Evolutionary conservation across 2,888 invertebrate species (phyloP).

Genomic region (Agriopis aurantiaria): DNA sequence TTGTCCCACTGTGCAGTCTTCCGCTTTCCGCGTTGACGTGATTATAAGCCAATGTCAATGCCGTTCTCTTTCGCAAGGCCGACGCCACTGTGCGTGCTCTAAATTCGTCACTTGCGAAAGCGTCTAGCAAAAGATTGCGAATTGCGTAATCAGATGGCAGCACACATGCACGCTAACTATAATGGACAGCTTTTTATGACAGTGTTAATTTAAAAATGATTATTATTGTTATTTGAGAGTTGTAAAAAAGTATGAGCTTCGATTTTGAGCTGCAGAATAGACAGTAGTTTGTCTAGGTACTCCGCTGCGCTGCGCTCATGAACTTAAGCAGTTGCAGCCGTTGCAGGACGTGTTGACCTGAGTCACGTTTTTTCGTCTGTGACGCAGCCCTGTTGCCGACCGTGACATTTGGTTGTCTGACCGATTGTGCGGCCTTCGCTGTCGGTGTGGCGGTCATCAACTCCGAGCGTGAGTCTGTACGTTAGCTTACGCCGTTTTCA

Average conservation of each 20-base stretch:
- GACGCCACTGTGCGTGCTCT: slow-evolving; percentile 53
- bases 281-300: background rate
- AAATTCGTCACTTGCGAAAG: slow-evolving; percentile 57
- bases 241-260: background rate
- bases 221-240: too few relatives aligned
- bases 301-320: background rate
- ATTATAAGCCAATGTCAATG: slow-evolving; percentile 78
- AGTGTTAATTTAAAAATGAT: background rate
- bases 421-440: slow-evolving; percentile 84
- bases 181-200: background rate
- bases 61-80: slow-evolving; percentile 72
- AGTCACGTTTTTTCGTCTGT: slow-evolving; percentile 80
- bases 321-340: slow-evolving; percentile 2
- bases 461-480: slow-evolving; percentile 73
- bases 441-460: slow-evolving; percentile 84
- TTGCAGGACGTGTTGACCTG: slow-evolving; percentile 48
- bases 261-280: background rate
- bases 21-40: slow-evolving; percentile 73
- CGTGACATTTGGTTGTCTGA: slow-evolving; percentile 85
- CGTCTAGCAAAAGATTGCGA: slow-evolving; percentile 47
- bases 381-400: slow-evolving; percentile 78
- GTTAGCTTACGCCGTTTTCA: slow-evolving; percentile 70
- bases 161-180: slow-evolving; percentile 35
- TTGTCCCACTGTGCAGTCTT: slow-evolving; percentile 61
- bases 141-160: slow-evolving; percentile 52